These are phyloP conservation scores for Tipula unca DNA, from an alignment of 2,888 invertebrate genomes.

Conservation along the genomic window DNA sequence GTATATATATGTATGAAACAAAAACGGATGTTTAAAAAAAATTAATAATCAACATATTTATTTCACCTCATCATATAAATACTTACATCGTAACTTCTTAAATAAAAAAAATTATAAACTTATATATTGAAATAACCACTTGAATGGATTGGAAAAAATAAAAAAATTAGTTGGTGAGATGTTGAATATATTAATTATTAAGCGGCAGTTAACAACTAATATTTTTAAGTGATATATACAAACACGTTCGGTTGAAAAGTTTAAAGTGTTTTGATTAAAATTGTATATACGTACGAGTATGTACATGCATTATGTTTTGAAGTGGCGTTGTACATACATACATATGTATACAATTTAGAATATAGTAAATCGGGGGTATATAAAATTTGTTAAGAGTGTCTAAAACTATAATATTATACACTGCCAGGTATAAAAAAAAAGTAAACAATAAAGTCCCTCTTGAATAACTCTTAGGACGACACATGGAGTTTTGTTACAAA, in stretches of 20 bases:
- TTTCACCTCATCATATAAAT: not conserved
- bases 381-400: not conserved
- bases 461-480: not conserved
- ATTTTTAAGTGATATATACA: not conserved
- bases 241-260: not conserved
- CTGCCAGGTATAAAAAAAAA: not conserved
- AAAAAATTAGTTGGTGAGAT: not conserved
- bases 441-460: not conserved
- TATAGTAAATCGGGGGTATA: not conserved
- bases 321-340: no score
- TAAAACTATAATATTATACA: not conserved
- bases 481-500: not conserved
- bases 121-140: not conserved
- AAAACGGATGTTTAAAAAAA: conserved; percentile 3
- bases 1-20: not conserved
- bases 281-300: no score
- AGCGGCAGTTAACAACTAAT: not conserved
- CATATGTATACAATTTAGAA: not conserved
- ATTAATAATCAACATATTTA: conserved; percentile 8
- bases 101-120: not conserved
- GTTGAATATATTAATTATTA: not conserved
- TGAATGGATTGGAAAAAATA: not conserved
- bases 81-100: not conserved
- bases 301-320: no score
- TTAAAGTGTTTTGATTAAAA: not conserved